Base-by-base conservation (phyloP, 2,113 vertebrate species). In the Talpa occidentalis region DNA sequence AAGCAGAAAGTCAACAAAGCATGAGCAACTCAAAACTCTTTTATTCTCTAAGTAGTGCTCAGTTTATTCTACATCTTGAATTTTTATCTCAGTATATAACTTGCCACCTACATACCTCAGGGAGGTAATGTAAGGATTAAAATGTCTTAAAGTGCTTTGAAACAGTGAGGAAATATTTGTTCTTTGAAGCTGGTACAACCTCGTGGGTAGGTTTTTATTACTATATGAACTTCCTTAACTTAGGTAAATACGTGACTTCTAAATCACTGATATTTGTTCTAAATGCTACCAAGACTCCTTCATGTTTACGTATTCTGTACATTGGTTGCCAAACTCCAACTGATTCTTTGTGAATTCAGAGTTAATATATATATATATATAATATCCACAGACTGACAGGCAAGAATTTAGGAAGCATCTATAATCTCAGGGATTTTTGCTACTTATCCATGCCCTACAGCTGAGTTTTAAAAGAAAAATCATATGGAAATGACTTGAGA, bases 101-200 rank as follows among this genome's bases (percentile, higher is more conserved):
- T 94, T 95, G 69, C 94, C 89, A 96, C 96, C 86, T 91, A 96
- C 96, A 76, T 88, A 69, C 62, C 86, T 94, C 89, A 42, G 73
- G 88, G 70, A 91, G 60, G 59, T 70, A 76, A 78, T 92, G 24
- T 87, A 64, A 70, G 73, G 78, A 95, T 95, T 95, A 92, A 87
- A 94, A 88, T 93, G 79, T 69, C 76, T 94, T 76, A 90, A 94
- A 95, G 60, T 76, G 66, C 79, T 96, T 91, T 89, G 89, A 87
- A 90, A 80, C 64, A 28, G 35, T 67, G 73, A 91, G 86, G 82
- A 95, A 94, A 91, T 91, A 84, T 89, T 96, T 92, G 83, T 96
- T 95, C 90, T 95, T 60, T 96, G 90, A 96, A 52, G 64, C 37
- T 9, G 47, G 83, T 80, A 97, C 94, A 96, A 72, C 59, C 42